Percentiles rank a stretch among this genome's conserved stretches.
Evolutionary conservation across 2,888 invertebrate genomes (phyloP).

Genomic region (Biston betularia): DNA sequence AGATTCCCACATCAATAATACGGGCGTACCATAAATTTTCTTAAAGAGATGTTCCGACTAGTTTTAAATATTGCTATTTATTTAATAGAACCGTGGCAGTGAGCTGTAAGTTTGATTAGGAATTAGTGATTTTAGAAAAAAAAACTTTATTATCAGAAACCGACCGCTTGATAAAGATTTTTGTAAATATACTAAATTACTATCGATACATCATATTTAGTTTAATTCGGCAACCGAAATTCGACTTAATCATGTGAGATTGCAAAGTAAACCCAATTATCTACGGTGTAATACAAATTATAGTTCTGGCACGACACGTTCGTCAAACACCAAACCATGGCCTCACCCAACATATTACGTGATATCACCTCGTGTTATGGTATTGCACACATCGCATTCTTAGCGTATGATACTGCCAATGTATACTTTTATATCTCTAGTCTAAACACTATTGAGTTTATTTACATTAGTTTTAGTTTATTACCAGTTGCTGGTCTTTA

Average conservation of each 20-base stretch:
- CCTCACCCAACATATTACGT: slow-evolving; percentile 10
- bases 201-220: no score
- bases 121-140: no score
- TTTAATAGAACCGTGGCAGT: neutral
- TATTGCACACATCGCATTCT: neutral
- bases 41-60: slow-evolving; percentile 12
- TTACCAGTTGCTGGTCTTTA: slow-evolving; percentile 18
- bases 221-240: no score
- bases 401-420: slow-evolving; percentile 1
- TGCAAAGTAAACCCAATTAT: no score
- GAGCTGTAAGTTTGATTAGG: neutral
- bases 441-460: slow-evolving; percentile 27
- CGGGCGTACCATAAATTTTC: slow-evolving; percentile 11
- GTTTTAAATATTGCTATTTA: neutral
- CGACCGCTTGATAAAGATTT: no score
- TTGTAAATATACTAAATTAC: no score
- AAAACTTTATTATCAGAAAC: no score
- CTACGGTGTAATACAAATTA: neutral
- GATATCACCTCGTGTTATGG: neutral
- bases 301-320: neutral
- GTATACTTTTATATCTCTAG: slow-evolving; percentile 20
- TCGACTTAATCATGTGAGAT: no score
- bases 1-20: slow-evolving; percentile 17
- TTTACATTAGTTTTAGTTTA: slow-evolving; percentile 22
- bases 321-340: slow-evolving; percentile 4